Evolutionary conservation across 2,888 invertebrate species (phyloP).

Genomic region (Baccha elongata): DNA sequence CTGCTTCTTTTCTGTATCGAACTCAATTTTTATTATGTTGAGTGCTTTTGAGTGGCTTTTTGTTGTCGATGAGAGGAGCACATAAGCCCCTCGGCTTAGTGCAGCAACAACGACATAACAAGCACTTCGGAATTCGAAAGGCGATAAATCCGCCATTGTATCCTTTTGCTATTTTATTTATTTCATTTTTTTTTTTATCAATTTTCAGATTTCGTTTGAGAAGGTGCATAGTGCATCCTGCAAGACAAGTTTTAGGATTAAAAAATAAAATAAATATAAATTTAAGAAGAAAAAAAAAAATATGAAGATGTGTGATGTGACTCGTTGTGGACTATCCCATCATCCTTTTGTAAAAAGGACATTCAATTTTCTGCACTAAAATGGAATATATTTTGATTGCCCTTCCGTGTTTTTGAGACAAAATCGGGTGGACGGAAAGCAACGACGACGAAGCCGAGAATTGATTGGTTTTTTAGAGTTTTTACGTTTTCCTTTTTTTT

Average conservation of each 20-base stretch:
- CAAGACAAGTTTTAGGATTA: conserved; percentile 30
- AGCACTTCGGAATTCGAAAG: conserved; percentile 61
- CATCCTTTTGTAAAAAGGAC: conserved; percentile 35
- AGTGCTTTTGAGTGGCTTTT: conserved; percentile 63
- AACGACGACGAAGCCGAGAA: conserved; percentile 19
- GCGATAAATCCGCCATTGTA: conserved; percentile 65
- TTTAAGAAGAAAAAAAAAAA: neutral
- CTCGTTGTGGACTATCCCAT: conserved; percentile 7
- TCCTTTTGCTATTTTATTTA: conserved; percentile 36
- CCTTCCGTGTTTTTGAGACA: conserved; percentile 20
- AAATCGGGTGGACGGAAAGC: neutral
- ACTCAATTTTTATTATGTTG: conserved; percentile 70
- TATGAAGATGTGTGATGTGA: conserved; percentile 11
- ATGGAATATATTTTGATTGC: conserved; percentile 67
- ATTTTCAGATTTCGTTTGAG: conserved; percentile 46
- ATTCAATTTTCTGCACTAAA: conserved; percentile 59
- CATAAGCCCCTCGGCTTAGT: conserved; percentile 62
- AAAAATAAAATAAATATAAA: conserved; percentile 20
- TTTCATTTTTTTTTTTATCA: conserved; percentile 45
- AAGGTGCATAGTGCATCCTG: conserved; percentile 49
- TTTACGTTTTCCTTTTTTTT: neutral
- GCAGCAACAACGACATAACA: conserved; percentile 62
- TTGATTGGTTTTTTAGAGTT: conserved; percentile 42
- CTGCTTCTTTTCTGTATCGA: conserved; percentile 28
- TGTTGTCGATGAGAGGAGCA: conserved; percentile 44